Evolutionary conservation across 2,888 invertebrate genomes (phyloP).

Genomic region (Lamellibrachia columna): DNA sequence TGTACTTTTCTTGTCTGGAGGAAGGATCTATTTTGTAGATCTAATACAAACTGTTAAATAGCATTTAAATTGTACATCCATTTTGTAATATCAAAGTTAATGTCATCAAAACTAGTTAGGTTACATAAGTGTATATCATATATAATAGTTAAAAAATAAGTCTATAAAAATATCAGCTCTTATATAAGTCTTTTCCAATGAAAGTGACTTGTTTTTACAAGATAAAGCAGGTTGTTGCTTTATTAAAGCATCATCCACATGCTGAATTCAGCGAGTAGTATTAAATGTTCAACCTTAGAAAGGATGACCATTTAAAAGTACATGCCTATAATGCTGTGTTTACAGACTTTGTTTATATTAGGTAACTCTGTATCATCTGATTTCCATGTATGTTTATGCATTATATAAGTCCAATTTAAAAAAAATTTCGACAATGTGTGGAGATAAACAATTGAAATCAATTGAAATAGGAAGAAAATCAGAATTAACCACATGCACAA

Average conservation of each 20-base stretch:
- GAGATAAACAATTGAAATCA: no score
- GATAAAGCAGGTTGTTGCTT: neutral
- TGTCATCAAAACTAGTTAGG: neutral
- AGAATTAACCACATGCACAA: neutral
- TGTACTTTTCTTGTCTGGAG: neutral
- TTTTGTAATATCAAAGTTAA: neutral
- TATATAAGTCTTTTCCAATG: constrained; percentile 3
- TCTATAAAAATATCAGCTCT: neutral
- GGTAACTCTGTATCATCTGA: no score
- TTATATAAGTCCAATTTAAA: no score
- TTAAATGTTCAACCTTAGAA: no score
- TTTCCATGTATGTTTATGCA: no score
- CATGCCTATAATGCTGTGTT: no score
- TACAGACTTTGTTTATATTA: no score
- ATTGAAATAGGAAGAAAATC: neutral
- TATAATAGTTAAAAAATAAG: neutral
- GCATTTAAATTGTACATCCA: neutral
- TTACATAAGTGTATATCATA: neutral
- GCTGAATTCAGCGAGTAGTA: no score
- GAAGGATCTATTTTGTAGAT: neutral
- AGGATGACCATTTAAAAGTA: no score
- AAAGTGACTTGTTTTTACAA: neutral
- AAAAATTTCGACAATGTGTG: no score
- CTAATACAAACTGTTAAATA: neutral
- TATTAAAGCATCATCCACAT: no score